Evolutionary conservation across 1,140 invertebrate genomes (phyloP), one percentile per base, ranked within the genome.

Genomic region (Hyles vespertilio): DNA sequence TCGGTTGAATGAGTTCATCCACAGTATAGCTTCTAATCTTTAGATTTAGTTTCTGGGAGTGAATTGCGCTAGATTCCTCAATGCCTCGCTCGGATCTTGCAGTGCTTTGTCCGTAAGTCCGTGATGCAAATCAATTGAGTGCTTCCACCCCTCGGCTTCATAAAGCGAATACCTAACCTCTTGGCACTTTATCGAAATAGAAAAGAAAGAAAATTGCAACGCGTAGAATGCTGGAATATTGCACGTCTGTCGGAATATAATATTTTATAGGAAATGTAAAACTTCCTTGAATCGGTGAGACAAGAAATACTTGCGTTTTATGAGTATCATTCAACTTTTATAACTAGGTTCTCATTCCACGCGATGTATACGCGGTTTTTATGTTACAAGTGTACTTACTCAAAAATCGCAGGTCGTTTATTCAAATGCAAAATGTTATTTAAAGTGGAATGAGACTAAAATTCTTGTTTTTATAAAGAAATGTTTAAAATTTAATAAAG

Each of bases 51-150:
- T 64, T 63, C 40, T 58, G 63, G 62, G 58, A 62, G 60, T 67
- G 63, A 69, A 72, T 70, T 72, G 69, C 69, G 59, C 65, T 55
- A 64, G 54, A 77, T 74, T 72, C 74, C 71, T 63, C 51, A 55
- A 58, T 56, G 49, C 32, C 49, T 51, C n/a, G 51, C 51, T 33
- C 34, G 51, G 63, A 54, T 57, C 58, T 70, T 60, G 56, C 61
- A 48, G 46, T 58, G 69, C 75, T 78, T 78, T 78, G 72, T 75
- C 63, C 72, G 65, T 51, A 43, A 60, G 53, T 60, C 65, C 58
- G 52, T 49, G 69, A 78, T 75, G 70, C 70, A 78, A 75, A 78
- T 78, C 72, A 69, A 78, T 76, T 69, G 70, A 72, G 65, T 61
- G 61, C 66, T 58, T 36, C 33, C 34, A 56, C 47, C 53, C 63